These are phyloP conservation scores for Prosapia bicincta DNA, from an alignment of 2,888 invertebrate genomes.

Conservation along the genomic window DNA sequence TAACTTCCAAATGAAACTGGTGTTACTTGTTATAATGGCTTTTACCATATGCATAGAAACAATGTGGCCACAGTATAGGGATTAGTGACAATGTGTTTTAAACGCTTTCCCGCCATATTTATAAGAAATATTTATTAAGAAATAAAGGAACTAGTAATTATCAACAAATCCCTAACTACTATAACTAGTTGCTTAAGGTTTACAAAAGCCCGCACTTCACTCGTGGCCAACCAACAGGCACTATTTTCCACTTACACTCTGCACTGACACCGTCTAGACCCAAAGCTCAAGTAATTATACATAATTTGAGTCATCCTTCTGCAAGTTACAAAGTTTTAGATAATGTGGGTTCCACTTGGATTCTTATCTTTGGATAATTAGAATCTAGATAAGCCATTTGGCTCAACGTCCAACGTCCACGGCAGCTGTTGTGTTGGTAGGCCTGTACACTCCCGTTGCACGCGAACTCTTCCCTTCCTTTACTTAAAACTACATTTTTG, in stretches of 20 bases:
- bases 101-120: too few species aligned
- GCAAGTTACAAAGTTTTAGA: slow-evolving; percentile 22
- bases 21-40: too few species aligned
- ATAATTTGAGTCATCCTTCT: slow-evolving; percentile 23
- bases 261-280: not conserved
- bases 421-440: slow-evolving; percentile 15
- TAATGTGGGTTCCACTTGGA: slow-evolving; percentile 27
- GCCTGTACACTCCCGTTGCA: not conserved
- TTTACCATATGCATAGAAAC: too few species aligned
- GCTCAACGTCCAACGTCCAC: slow-evolving; percentile 24
- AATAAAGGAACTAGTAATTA: too few species aligned
- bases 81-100: too few species aligned
- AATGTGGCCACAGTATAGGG: too few species aligned
- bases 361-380: slow-evolving; percentile 25
- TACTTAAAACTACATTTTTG: not conserved
- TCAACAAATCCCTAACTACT: too few species aligned
- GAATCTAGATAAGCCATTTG: slow-evolving; percentile 19
- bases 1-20: too few species aligned
- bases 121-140: too few species aligned
- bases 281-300: slow-evolving; percentile 19
- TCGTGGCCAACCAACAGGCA: not conserved
- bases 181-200: too few species aligned
- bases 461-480: not conserved
- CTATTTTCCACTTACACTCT: not conserved
- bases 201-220: too few species aligned